phyloP scores from a whole-genome alignment of 2,888 invertebrate genomes.

The Caradrina kadenii region DNA sequence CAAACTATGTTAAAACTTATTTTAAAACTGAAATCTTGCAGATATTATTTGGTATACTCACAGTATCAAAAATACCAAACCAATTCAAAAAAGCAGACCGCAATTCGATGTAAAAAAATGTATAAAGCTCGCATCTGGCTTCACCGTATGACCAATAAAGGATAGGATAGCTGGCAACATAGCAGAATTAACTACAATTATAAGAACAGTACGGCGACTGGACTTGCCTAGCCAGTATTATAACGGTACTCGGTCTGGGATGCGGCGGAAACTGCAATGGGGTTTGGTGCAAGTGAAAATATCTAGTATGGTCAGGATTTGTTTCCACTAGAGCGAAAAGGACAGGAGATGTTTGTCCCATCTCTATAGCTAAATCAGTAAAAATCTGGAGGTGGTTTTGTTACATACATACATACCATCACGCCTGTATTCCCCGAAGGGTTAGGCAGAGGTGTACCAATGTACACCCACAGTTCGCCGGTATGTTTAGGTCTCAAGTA shows the following conservation, averaged over 20 bases:
- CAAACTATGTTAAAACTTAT: no score
- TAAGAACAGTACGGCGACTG: conserved; percentile 82
- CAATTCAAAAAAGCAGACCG: conserved; percentile 16
- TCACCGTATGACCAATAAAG: conserved; percentile 62
- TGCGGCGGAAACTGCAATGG: conserved; percentile 76
- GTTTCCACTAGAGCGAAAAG: no score
- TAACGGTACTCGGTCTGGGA: conserved; percentile 83
- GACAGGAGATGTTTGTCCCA: no score
- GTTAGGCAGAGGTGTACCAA: no score
- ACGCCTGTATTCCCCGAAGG: no score
- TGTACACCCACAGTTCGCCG: no score
- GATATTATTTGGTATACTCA: neutral
- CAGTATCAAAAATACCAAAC: conserved; percentile 33
- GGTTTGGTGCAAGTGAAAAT: conserved; percentile 47
- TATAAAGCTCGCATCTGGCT: conserved; percentile 61
- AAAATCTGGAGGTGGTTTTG: no score
- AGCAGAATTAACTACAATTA: conserved; percentile 88
- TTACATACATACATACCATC: no score
- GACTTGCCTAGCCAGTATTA: conserved; percentile 76
- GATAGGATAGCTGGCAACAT: conserved; percentile 71
- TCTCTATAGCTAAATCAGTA: no score
- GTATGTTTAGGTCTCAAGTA: no score
- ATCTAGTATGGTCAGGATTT: neutral
- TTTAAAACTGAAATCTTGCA: no score
- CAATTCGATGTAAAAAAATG: conserved; percentile 19